Conservation (phyloP, 2,888 invertebrate genomes). For the Sthenelais limicola region DNA sequence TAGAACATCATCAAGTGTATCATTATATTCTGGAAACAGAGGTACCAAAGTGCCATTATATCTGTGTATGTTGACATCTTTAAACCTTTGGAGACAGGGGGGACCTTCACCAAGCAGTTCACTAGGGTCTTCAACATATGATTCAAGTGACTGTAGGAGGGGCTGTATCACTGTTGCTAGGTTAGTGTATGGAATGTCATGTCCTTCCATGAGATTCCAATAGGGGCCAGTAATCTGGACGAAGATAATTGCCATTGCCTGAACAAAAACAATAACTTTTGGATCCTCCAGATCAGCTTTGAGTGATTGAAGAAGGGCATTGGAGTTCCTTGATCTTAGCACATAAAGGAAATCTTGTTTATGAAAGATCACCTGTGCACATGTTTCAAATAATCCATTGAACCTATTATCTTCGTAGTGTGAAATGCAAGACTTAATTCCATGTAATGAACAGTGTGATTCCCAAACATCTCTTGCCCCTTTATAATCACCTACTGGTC, state of each 20-base stretch:
- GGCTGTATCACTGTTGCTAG: neutral
- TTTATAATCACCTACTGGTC: constrained; percentile 16
- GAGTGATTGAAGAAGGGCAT: constrained; percentile 42
- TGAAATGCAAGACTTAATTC: constrained; percentile 10
- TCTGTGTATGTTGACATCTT: neutral
- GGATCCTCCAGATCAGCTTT: constrained; percentile 26
- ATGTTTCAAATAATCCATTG: constrained; percentile 49
- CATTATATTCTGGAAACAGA: neutral
- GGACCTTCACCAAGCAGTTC: constrained; percentile 18
- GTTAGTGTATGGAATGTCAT: constrained; percentile 5
- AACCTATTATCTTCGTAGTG: constrained; percentile 47
- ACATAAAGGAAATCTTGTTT: constrained; percentile 44
- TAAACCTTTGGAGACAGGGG: constrained; percentile 2
- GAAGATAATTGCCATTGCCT: constrained; percentile 30
- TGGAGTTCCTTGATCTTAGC: constrained; percentile 12
- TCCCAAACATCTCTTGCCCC: constrained; percentile 21
- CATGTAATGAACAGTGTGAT: constrained; percentile 5
- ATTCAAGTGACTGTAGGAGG: constrained; percentile 1
- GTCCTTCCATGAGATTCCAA: constrained; percentile 39
- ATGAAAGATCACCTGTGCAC: constrained; percentile 46
- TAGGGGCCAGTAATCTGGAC: constrained; percentile 50
- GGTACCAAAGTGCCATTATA: neutral
- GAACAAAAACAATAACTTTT: neutral
- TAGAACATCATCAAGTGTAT: neutral
- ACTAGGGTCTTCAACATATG: neutral